Evolutionary conservation across 2,888 invertebrate species (phyloP).

Genomic region (Drosophila macrothrix): DNA sequence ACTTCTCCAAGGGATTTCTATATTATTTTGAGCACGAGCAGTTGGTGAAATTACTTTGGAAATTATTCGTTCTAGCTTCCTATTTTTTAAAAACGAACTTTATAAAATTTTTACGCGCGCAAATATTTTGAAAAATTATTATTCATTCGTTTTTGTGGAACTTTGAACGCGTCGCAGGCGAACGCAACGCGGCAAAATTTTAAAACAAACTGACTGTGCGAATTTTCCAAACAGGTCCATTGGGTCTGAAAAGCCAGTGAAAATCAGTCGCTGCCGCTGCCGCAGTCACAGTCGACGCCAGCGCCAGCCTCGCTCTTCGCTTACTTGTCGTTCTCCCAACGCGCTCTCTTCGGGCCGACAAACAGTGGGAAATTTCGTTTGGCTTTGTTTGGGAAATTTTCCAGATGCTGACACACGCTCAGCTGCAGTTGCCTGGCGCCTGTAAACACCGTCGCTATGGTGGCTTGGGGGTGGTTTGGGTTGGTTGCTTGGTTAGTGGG

Average conservation of each 20-base stretch:
- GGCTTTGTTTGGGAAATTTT: constrained; percentile 74
- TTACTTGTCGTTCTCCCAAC: constrained; percentile 15
- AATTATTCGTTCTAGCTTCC: background rate
- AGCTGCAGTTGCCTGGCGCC: constrained; percentile 11
- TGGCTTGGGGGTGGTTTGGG: constrained; percentile 1
- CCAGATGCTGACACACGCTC: constrained; percentile 11
- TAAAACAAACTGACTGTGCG: constrained; percentile 81
- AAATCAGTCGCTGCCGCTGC: constrained; percentile 50
- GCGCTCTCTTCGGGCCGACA: constrained; percentile 34
- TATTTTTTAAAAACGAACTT: background rate
- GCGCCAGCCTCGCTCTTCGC: constrained; percentile 35
- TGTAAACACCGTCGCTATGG: background rate
- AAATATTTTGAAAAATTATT: constrained; percentile 7
- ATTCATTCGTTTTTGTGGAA: background rate
- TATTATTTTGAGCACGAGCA: constrained; percentile 6
- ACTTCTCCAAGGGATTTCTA: background rate
- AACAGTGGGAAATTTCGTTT: constrained; percentile 68
- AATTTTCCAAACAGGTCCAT: constrained; percentile 81
- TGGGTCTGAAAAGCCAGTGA: constrained; percentile 65
- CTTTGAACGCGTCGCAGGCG: constrained; percentile 35
- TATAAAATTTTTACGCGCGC: constrained; percentile 11
- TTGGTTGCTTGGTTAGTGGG: background rate
- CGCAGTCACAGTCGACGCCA: constrained; percentile 23
- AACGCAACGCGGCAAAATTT: constrained; percentile 74
- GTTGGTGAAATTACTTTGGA: constrained; percentile 1